Evolutionary conservation across 2,113 vertebrate species (phyloP).

Genomic region (Campylomormyrus numenius): DNA sequence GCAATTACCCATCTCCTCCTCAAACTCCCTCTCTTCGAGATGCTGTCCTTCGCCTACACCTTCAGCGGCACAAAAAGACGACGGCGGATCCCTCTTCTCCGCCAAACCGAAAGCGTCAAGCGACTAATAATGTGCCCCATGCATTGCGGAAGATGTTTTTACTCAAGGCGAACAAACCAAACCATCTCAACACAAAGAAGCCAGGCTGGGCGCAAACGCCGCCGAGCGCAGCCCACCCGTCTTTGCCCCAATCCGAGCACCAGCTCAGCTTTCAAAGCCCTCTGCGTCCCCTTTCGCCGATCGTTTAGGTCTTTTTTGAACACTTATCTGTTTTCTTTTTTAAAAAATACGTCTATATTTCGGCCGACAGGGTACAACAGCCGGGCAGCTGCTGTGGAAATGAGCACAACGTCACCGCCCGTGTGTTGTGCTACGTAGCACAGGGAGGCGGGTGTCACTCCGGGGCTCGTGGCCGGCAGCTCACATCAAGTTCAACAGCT

Average conservation of each 20-base stretch:
- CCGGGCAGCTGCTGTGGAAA: constrained; percentile 15
- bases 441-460: not conserved
- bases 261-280: not conserved
- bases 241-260: not conserved
- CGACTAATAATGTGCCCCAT: constrained; percentile 29
- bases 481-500: not conserved
- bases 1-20: constrained; percentile 86
- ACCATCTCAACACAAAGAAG: constrained; percentile 53
- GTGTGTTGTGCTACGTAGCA: constrained; percentile 8
- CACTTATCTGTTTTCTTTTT: not conserved
- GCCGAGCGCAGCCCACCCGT: constrained; percentile 22
- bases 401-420: constrained; percentile 22
- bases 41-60: constrained; percentile 25
- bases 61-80: not conserved
- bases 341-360: constrained; percentile 18
- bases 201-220: constrained; percentile 32
- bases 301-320: not conserved
- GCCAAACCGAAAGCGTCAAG: constrained; percentile 10
- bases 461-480: not conserved
- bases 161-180: constrained; percentile 61
- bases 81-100: not conserved
- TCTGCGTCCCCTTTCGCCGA: not conserved
- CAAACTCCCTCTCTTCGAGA: constrained; percentile 31
- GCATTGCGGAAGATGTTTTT: constrained; percentile 38
- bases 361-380: not conserved